A percentile compares a stretch with the other conserved stretches of the same genome.
Conservation (phyloP, 2,888 invertebrate genomes). For the Agelastica alni region DNA sequence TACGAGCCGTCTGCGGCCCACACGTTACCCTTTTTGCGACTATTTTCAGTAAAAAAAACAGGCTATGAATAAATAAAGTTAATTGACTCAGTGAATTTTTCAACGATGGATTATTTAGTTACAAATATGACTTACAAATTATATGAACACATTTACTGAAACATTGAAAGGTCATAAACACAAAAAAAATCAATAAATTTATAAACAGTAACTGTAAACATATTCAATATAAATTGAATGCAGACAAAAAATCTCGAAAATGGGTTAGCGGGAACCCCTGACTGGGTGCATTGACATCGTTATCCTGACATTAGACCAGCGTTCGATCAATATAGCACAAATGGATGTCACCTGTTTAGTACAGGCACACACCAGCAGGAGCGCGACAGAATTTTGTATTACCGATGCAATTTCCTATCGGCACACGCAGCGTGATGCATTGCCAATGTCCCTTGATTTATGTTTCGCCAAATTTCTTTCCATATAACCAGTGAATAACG, state of each 20-base stretch:
- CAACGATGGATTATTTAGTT: no score
- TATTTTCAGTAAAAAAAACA: no score
- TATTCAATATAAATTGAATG: no score
- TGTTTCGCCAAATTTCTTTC: conserved; percentile 20
- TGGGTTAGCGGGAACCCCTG: neutral
- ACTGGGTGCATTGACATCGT: conserved; percentile 2
- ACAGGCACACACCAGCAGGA: conserved; percentile 34
- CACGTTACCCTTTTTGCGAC: no score
- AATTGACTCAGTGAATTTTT: no score
- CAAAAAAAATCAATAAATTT: no score
- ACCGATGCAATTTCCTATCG: conserved; percentile 45
- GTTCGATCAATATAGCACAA: conserved; percentile 20
- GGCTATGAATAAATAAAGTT: no score
- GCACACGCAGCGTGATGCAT: conserved; percentile 34
- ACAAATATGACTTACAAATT: no score
- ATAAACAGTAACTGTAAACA: no score
- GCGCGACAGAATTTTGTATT: conserved; percentile 35
- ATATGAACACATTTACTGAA: no score
- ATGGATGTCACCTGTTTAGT: conserved; percentile 38
- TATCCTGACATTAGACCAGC: conserved; percentile 1
- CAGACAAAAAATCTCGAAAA: neutral
- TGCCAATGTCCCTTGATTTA: conserved; percentile 31
- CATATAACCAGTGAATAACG: conserved; percentile 27
- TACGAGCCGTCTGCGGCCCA: no score
- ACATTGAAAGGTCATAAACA: no score